Evolutionary conservation across 2,888 invertebrate genomes (phyloP).

Genomic region (Camptogramma bilineatum): DNA sequence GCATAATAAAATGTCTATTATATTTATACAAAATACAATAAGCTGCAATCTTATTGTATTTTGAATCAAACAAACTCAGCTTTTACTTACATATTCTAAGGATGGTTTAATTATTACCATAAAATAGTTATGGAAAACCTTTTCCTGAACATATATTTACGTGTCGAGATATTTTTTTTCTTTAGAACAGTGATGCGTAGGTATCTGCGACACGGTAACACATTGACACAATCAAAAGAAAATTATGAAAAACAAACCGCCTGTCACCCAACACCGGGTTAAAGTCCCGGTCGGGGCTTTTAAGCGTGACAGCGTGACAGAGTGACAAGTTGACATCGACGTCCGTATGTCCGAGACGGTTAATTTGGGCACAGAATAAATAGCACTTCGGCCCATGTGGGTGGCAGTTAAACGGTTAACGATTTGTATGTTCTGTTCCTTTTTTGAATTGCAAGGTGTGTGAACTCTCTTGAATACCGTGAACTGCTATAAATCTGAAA

Average conservation of each 20-base stretch:
- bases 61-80: no score
- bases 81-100: no score
- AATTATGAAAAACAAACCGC: conserved; percentile 40
- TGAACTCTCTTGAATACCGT: conserved; percentile 17
- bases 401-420: conserved; percentile 36
- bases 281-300: conserved; percentile 71
- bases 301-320: conserved; percentile 60
- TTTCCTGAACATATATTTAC: no score
- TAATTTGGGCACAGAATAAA: conserved; percentile 63
- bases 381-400: conserved; percentile 23
- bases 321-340: conserved; percentile 79
- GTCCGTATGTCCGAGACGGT: conserved; percentile 77
- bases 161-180: background rate
- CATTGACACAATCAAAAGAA: conserved; percentile 34
- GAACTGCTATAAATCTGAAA: background rate
- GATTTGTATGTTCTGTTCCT: conserved; percentile 38
- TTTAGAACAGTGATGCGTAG: background rate
- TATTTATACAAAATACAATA: no score
- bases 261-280: conserved; percentile 78
- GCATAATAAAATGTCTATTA: no score
- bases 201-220: conserved; percentile 1
- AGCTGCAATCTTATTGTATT: no score
- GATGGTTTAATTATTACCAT: no score
- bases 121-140: no score
- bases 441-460: conserved; percentile 35